phyloP scores from a whole-genome alignment of 2,888 invertebrate species.

The Apoda limacodes region DNA sequence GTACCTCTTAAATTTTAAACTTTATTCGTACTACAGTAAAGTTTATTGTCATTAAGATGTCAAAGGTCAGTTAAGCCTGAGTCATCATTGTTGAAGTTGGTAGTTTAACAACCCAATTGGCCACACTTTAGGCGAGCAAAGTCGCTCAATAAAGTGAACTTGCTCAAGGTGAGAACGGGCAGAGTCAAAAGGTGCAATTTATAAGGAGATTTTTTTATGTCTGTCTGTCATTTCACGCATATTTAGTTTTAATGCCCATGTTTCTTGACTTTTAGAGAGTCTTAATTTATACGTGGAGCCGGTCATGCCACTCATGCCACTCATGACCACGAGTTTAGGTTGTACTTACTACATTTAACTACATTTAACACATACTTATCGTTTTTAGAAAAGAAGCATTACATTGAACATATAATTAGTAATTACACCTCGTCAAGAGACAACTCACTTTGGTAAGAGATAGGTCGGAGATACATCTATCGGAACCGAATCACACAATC shows the following conservation, averaged over 20 bases:
- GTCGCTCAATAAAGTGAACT: constrained; percentile 46
- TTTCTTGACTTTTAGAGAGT: no score
- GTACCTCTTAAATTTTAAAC: constrained; percentile 23
- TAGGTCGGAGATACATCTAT: no score
- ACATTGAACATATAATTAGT: no score
- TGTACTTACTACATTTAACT: no score
- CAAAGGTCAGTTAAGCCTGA: constrained; percentile 24
- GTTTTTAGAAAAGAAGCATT: no score
- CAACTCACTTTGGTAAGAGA: no score
- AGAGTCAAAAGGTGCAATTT: constrained; percentile 44
- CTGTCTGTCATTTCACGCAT: constrained; percentile 60
- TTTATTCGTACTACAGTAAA: constrained; percentile 24
- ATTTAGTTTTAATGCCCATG: constrained; percentile 56
- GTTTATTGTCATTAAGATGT: constrained; percentile 17
- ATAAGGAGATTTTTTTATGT: constrained; percentile 56
- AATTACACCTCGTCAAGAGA: no score
- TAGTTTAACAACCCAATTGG: constrained; percentile 57
- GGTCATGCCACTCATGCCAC: no score
- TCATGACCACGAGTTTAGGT: no score
- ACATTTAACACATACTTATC: no score
- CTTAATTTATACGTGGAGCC: no score
- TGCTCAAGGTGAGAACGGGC: constrained; percentile 48
- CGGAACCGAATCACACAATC: no score
- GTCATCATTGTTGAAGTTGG: constrained; percentile 24
- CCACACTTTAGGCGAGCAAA: constrained; percentile 55